These are phyloP conservation scores for Bubo scandiacus DNA, from an alignment of 2,113 vertebrate species.

Conservation along the genomic window DNA sequence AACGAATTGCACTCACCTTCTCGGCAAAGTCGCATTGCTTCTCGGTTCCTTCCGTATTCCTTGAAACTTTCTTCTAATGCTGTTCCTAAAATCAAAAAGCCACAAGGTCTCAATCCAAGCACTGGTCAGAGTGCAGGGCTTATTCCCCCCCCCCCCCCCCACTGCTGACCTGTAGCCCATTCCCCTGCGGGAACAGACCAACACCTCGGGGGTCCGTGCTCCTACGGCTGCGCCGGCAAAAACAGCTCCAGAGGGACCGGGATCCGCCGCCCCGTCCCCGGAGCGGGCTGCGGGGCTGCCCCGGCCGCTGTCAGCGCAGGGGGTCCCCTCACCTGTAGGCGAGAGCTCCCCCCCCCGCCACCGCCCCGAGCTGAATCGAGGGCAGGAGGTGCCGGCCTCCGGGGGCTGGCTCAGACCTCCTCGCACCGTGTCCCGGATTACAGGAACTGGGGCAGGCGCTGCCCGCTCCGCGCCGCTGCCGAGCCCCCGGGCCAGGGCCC, in stretches of 20 bases:
- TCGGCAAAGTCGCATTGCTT: slow-evolving; percentile 97
- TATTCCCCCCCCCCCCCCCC: background rate
- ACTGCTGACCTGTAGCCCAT: background rate
- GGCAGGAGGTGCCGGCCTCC: slow-evolving; percentile 5
- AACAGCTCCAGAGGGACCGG: fast-evolving
- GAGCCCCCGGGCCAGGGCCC: background rate
- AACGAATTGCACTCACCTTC: slow-evolving; percentile 86
- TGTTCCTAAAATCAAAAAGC: slow-evolving; percentile 79
- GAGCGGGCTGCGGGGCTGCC: background rate
- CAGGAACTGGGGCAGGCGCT: slow-evolving; percentile 44
- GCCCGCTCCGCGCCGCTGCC: background rate
- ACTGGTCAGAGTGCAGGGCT: background rate
- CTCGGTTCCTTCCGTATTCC: slow-evolving; percentile 94
- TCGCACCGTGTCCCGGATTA: slow-evolving; percentile 35
- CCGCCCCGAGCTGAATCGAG: background rate
- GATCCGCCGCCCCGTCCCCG: fast-evolving
- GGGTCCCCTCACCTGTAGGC: background rate
- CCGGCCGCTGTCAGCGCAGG: background rate
- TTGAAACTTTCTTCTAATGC: slow-evolving; percentile 98
- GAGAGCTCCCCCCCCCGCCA: background rate
- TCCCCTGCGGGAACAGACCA: background rate
- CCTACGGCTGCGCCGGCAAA: background rate
- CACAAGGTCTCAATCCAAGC: background rate
- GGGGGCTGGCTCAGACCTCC: background rate
- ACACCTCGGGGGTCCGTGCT: background rate